A percentile compares a stretch with the other conserved stretches of the same genome.
Evolutionary conservation across 2,797 vertebrate species (phyloP).

Genomic region (Psittacula derbiana): DNA sequence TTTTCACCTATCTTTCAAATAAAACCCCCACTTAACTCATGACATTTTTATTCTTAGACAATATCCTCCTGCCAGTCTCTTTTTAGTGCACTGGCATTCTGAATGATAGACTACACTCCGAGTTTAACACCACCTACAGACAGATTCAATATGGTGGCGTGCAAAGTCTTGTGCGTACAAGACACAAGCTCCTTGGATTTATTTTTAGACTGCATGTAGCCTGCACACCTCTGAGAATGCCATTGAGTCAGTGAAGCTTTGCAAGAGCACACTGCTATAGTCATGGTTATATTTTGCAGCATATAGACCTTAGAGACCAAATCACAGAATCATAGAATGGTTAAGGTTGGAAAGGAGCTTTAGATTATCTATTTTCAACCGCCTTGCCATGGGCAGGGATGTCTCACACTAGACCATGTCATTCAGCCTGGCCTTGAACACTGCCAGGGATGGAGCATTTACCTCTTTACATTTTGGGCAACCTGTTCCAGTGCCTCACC

Average conservation of each 20-base stretch:
- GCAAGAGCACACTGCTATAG: neutral
- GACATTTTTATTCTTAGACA: conserved; percentile 42
- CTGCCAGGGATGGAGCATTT: neutral
- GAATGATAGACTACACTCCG: conserved; percentile 34
- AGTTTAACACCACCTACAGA: conserved; percentile 35
- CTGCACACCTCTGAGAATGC: neutral
- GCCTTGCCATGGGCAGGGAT: neutral
- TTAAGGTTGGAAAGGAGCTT: neutral
- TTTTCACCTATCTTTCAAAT: neutral
- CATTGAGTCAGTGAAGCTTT: neutral
- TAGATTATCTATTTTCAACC: neutral
- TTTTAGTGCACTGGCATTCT: conserved; percentile 28
- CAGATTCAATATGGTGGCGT: neutral
- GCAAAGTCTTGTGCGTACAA: neutral
- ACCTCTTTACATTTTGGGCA: neutral
- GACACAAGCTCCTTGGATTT: neutral
- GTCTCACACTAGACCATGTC: neutral
- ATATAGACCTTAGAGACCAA: neutral
- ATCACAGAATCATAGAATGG: neutral
- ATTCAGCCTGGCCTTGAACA: neutral
- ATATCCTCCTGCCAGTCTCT: neutral
- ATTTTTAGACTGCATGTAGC: neutral
- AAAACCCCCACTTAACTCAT: neutral
- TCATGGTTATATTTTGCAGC: neutral
- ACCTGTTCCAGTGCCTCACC: neutral